Conservation (phyloP, 1,140 invertebrate genomes). For the Solenopsis fugax region DNA sequence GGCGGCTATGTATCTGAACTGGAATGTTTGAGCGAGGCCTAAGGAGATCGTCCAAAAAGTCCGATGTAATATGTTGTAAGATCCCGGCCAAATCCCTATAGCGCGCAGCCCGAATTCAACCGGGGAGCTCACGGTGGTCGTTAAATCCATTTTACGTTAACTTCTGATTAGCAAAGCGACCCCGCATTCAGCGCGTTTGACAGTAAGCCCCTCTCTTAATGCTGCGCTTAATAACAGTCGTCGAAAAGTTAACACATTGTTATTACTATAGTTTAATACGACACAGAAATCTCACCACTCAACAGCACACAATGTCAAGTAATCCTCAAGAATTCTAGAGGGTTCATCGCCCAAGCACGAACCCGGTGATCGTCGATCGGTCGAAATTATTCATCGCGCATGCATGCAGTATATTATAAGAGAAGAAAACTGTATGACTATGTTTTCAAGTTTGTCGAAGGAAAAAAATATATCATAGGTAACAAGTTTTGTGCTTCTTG, state of each 20-base stretch:
- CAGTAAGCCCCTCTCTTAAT: not conserved
- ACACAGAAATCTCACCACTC: constrained; percentile 7
- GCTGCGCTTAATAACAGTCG: not conserved
- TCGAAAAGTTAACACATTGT: constrained; percentile 25
- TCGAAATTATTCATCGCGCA: constrained; percentile 48
- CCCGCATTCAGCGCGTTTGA: not conserved
- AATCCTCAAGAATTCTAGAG: constrained; percentile 38
- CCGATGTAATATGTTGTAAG: not conserved
- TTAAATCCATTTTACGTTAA: constrained; percentile 20
- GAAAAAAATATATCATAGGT: constrained; percentile 10
- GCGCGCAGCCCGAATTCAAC: constrained; percentile 44
- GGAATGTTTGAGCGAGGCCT: no score
- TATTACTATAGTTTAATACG: not conserved
- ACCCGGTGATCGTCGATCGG: not conserved
- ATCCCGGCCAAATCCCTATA: constrained; percentile 51
- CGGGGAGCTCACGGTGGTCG: not conserved
- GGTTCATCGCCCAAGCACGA: not conserved
- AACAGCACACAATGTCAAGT: not conserved
- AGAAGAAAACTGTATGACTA: constrained; percentile 23
- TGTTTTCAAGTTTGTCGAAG: constrained; percentile 24
- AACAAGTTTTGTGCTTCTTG: constrained; percentile 40
- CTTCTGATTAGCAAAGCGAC: not conserved
- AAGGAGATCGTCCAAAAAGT: no score
- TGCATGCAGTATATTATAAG: constrained; percentile 9
- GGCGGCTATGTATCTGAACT: no score